Conservation (phyloP, 2,113 vertebrate genomes). For the Semnornis frantzii region DNA sequence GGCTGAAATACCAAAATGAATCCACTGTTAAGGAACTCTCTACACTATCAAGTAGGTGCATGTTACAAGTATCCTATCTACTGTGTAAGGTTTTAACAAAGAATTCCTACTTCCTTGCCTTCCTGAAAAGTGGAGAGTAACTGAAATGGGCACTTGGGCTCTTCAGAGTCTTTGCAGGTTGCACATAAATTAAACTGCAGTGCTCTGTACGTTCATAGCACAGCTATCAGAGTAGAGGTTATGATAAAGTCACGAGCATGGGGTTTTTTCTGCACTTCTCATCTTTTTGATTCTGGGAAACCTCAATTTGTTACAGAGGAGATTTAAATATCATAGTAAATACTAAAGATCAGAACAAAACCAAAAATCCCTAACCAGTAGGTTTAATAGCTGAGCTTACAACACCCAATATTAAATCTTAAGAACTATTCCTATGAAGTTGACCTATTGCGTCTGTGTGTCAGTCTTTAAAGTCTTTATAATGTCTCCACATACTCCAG, state of each 20-base stretch:
- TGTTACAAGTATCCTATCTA: background rate
- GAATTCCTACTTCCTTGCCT: background rate
- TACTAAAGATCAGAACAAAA: conserved; percentile 35
- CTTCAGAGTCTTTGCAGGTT: background rate
- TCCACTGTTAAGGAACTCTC: background rate
- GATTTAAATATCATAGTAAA: conserved; percentile 45
- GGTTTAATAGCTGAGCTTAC: conserved; percentile 56
- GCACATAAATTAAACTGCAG: background rate
- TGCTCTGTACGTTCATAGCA: background rate
- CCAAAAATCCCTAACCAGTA: background rate
- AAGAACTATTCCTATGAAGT: conserved; percentile 15
- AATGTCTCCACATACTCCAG: conserved; percentile 18
- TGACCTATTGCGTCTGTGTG: background rate
- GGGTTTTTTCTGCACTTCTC: background rate
- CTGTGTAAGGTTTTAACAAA: background rate
- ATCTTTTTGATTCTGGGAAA: background rate
- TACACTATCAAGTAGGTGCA: background rate
- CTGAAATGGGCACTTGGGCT: background rate
- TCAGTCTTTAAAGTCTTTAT: conserved; percentile 12
- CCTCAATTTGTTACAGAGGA: background rate
- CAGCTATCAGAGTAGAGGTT: background rate
- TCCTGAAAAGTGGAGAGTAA: background rate
- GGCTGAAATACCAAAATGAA: conserved; percentile 10
- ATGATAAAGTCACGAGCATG: background rate
- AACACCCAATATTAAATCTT: conserved; percentile 17